Percentiles rank a stretch among this genome's conserved stretches.
Conservation (phyloP, 2,113 vertebrate genomes). For the Pachypanchax playfairii region DNA sequence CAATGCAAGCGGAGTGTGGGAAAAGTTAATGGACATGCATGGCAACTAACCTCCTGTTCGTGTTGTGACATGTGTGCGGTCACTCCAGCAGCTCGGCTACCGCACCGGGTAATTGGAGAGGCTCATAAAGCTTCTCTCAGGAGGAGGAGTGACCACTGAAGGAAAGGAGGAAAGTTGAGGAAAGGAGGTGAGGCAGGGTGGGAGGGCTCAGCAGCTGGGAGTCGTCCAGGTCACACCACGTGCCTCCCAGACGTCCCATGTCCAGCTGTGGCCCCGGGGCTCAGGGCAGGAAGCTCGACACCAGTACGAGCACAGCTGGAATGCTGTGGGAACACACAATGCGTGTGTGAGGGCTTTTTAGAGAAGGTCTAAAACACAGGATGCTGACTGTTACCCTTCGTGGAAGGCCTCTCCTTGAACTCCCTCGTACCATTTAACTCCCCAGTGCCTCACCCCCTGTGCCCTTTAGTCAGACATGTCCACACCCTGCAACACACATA, state of each 20-base stretch:
- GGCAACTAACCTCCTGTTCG: slow-evolving; percentile 85
- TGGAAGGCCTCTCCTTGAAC: slow-evolving; percentile 60
- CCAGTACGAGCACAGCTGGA: slow-evolving; percentile 67
- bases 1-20: slow-evolving; percentile 87
- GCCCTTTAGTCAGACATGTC: slow-evolving; percentile 73
- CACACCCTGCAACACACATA: slow-evolving; percentile 46
- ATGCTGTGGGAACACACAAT: slow-evolving; percentile 60
- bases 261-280: slow-evolving; percentile 77
- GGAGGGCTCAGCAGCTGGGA: slow-evolving; percentile 67
- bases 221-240: slow-evolving; percentile 75
- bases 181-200: slow-evolving; percentile 28
- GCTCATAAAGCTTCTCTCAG: slow-evolving; percentile 76
- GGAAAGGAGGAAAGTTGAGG: slow-evolving; percentile 25
- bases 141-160: slow-evolving; percentile 65
- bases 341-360: slow-evolving; percentile 27
- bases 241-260: slow-evolving; percentile 74
- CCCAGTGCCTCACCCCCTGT: slow-evolving; percentile 55
- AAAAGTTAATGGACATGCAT: slow-evolving; percentile 94
- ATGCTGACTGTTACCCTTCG: slow-evolving; percentile 61
- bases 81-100: slow-evolving; percentile 76
- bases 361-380: slow-evolving; percentile 49
- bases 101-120: slow-evolving; percentile 76
- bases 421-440: slow-evolving; percentile 31
- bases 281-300: slow-evolving; percentile 73
- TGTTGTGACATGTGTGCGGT: slow-evolving; percentile 84